Percentiles rank a stretch among this genome's conserved stretches.
Evolutionary conservation across 2,888 invertebrate genomes (phyloP).

Genomic region (Diaphora mendica): DNA sequence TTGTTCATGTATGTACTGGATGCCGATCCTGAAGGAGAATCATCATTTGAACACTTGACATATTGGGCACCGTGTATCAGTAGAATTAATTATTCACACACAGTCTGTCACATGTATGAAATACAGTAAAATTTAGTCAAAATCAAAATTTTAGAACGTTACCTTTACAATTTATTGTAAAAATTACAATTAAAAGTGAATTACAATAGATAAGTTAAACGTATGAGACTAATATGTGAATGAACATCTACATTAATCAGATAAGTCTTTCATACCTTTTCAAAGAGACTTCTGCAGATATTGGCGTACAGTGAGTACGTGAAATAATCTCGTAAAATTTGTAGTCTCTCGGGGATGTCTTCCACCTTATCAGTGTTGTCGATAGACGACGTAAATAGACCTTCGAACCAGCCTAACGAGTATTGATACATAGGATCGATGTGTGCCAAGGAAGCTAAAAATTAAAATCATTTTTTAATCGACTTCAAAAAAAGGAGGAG

Average conservation of each 20-base stretch:
- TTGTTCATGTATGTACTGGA: too few species aligned
- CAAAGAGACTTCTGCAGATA: constrained; percentile 97
- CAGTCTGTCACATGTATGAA: background rate
- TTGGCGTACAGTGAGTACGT: constrained; percentile 96
- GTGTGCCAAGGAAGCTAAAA: constrained; percentile 91
- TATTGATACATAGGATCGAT: constrained; percentile 99
- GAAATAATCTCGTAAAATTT: constrained; percentile 92
- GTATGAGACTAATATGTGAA: background rate
- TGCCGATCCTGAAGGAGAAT: too few species aligned
- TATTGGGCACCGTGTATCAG: background rate
- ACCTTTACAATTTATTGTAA: background rate
- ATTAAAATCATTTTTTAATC: background rate
- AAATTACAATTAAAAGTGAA: too few species aligned
- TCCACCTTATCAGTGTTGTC: constrained; percentile 95
- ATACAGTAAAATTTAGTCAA: background rate
- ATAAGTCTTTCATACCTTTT: constrained; percentile 91
- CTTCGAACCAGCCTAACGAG: constrained; percentile 97
- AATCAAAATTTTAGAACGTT: background rate
- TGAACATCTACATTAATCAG: background rate
- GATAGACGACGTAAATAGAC: constrained; percentile 94
- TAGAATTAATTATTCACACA: background rate
- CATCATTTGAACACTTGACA: background rate
- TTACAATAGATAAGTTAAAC: too few species aligned
- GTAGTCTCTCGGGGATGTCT: constrained; percentile 90
- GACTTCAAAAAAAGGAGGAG: too few species aligned